Percentiles rank a stretch among this genome's conserved stretches.
phyloP scores from a whole-genome alignment of 2,113 vertebrate genomes.

The Mus pahari region DNA sequence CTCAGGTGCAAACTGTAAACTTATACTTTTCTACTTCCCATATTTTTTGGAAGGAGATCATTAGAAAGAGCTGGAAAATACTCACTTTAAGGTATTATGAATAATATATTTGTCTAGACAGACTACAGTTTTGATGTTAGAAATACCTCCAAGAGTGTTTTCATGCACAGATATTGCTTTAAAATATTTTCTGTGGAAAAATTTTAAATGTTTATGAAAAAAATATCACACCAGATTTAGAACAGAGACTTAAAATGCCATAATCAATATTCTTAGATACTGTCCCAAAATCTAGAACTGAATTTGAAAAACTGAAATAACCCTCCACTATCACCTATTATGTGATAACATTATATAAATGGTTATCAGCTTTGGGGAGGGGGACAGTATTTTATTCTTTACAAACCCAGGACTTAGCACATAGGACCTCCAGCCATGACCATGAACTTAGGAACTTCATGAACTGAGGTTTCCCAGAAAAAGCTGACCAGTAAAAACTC shows the following conservation, averaged over 20 bases:
- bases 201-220: neutral
- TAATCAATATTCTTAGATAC: neutral
- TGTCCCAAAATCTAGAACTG: neutral
- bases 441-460: neutral
- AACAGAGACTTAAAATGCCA: neutral
- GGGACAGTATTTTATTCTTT: neutral
- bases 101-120: slow-evolving; percentile 1
- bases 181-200: slow-evolving; percentile 40
- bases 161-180: neutral
- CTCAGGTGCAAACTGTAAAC: neutral
- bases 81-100: slow-evolving; percentile 14
- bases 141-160: slow-evolving; percentile 23
- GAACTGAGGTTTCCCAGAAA: neutral
- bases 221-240: neutral
- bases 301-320: slow-evolving; percentile 31
- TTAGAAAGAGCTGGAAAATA: neutral
- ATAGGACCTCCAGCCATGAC: neutral
- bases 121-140: neutral
- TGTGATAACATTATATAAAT: neutral
- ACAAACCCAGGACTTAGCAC: neutral
- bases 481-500: neutral
- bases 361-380: neutral
- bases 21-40: neutral
- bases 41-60: neutral
- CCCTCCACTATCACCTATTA: neutral